Base-by-base conservation (phyloP, 2,888 invertebrate species). In the Drosophila prostipennis region DNA sequence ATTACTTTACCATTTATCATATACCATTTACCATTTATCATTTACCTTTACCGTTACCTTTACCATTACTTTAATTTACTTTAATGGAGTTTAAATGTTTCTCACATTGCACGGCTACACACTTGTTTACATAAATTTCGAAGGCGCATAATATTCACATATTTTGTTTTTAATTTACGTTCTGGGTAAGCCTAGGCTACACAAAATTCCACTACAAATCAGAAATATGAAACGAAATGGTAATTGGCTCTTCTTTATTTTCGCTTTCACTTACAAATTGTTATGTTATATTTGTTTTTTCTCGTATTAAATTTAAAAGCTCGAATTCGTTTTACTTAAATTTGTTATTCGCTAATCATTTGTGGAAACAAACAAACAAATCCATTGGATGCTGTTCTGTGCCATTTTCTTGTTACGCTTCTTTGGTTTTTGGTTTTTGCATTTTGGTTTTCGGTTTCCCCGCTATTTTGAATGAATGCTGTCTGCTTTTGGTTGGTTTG, bases 61-160 rank as follows among this genome's bases (percentile, higher is more conserved):
- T 65, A 65, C 26, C 34, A 42, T 56, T 55, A 46, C 40, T 67
- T 69, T 34, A 19, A 19, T 69, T 61, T 48, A 57, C 34, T 67
- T 61, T 49, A 51, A 37, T 76, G 60, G 54, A 59, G 67, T 42
- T 55, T 60, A 49, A 68, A 46, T 71, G 42, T 76, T 65, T 61
- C 65, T 72, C 58, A 67, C 79, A 74, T 69, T 43, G 63, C 77
- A 70, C 71, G 58, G 67, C 85, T 75, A 86, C 69, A 86, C 69
- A 70, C 69, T 73, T 55, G 64, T 69, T 68, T 68, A 71, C 64
- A 56, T 67, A 56, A 67, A 89, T 85, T 86, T 89, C 89, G 89
- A 91, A 91, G 91, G 91, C 91, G 90, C 91, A 89, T 91, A 89
- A 89, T 91, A 89, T 89, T 90, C 90, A 90, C 91, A 90, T 87